A percentile compares a stretch with the other conserved stretches of the same genome.
Conservation (phyloP, 2,797 vertebrate species). For the Apodemus agrarius region DNA sequence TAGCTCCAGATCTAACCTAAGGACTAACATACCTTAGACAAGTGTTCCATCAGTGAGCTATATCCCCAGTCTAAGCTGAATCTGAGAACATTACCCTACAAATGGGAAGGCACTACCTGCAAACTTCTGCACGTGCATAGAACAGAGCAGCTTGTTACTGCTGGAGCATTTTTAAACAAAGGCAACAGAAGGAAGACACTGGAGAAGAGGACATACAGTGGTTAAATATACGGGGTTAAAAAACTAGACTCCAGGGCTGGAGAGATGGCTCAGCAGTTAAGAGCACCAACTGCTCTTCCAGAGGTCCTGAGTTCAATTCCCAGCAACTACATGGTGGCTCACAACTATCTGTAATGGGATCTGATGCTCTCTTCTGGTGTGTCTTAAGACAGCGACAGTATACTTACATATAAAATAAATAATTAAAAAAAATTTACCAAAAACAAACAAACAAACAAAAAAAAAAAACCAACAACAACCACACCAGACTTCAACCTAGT, state of each 20-base stretch:
- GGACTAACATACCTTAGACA: not conserved
- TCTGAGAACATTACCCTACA: constrained; percentile 16
- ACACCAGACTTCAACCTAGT: not conserved
- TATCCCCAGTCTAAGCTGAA: not conserved
- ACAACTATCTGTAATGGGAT: no score
- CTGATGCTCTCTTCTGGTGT: no score
- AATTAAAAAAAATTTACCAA: no score
- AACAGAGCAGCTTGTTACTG: not conserved
- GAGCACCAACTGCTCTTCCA: no score
- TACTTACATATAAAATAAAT: no score
- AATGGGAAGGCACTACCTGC: not conserved
- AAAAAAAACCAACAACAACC: no score
- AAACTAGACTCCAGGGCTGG: not conserved
- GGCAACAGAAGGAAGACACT: not conserved
- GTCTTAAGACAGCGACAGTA: no score
- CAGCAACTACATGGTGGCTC: no score
- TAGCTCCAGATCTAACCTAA: not conserved
- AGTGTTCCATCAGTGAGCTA: not conserved
- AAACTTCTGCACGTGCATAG: not conserved
- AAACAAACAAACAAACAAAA: no score
- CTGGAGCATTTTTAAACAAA: not conserved
- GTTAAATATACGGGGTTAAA: not conserved
- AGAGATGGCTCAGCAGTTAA: no score
- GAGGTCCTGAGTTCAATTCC: no score
- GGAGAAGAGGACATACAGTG: not conserved